Base-by-base conservation (phyloP, 2,888 invertebrate species). In the Schrankia costaestrigalis region DNA sequence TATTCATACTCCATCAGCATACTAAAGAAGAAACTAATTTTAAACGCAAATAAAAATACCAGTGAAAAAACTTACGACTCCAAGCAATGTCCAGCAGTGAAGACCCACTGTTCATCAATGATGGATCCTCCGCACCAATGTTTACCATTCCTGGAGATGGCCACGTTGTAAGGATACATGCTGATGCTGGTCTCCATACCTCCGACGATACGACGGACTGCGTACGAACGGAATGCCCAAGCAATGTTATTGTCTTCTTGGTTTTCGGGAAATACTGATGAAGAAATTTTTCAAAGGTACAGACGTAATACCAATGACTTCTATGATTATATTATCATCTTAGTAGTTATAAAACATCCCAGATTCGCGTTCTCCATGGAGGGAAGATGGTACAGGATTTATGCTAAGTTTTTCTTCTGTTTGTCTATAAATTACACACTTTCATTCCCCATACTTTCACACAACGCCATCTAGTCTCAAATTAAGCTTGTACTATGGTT, bases 91-190 rank as follows among this genome's bases (percentile, higher is more conserved):
- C 82, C 86, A n/a, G 86, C 86, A 1, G 83, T 83, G 0, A 86
- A 59, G 5, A 87, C 78, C 86, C 86, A 87, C 38, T 86, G 86
- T 30, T 86, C 87, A 33, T 87, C 87, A n/a, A 87, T 81, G 26
- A 87, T 74, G 23, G 80, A 78, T 0, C 86, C 87, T 0, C 87
- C 86, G 14, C 86, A 87, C 85, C 85, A 87, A 31, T 86, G 87
- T 47, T 78, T 78, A 0, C 74, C 75, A 18, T 67, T 79, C 22
- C 80, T 67, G 2, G 79, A 70, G 35, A 87, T 78, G 0, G 82
- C 85, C 28, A 86, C 83, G 45, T 81, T 87, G 59, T 86, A 87
- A 0, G 86, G 87, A 19, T 85, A 85, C 78, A 82, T 76, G 60
- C 71, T 76, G 46, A 86, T 70, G 40, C 79, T 82, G 8, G 84